phyloP scores from a whole-genome alignment of 2,113 vertebrate species.

The Lycocorax pyrrhopterus region DNA sequence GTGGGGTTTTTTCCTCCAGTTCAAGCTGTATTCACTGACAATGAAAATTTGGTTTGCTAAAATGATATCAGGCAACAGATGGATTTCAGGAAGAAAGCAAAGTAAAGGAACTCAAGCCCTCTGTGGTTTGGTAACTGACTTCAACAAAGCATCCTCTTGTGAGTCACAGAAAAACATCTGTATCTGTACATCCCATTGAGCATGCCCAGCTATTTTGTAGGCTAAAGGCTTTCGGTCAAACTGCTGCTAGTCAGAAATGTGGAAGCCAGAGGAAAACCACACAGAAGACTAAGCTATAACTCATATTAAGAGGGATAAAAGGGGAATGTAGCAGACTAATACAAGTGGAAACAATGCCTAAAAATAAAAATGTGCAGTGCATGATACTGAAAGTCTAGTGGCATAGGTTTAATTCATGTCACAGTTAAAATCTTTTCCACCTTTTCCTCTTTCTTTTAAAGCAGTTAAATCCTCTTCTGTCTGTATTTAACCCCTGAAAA shows the following conservation, averaged over 20 bases:
- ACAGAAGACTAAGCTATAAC: background rate
- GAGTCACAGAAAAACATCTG: background rate
- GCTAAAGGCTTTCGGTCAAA: background rate
- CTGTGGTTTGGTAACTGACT: background rate
- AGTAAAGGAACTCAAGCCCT: background rate
- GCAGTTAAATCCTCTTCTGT: background rate
- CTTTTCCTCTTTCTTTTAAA: background rate
- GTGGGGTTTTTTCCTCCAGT: background rate
- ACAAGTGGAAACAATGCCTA: background rate
- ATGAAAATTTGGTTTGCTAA: background rate
- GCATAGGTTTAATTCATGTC: background rate
- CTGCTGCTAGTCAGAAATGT: background rate
- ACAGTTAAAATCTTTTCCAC: background rate
- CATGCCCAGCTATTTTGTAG: background rate
- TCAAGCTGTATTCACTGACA: background rate
- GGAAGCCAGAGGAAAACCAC: background rate
- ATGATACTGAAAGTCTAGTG: background rate
- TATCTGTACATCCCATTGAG: background rate
- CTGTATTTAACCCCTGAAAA: background rate
- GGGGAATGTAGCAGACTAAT: background rate
- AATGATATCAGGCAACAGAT: background rate
- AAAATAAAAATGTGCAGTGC: background rate
- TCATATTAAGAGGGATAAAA: background rate
- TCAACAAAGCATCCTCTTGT: background rate
- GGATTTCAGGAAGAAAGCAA: background rate